These are phyloP conservation scores for Chrysomela aeneicollis DNA, from an alignment of 2,888 invertebrate genomes.

Conservation along the genomic window DNA sequence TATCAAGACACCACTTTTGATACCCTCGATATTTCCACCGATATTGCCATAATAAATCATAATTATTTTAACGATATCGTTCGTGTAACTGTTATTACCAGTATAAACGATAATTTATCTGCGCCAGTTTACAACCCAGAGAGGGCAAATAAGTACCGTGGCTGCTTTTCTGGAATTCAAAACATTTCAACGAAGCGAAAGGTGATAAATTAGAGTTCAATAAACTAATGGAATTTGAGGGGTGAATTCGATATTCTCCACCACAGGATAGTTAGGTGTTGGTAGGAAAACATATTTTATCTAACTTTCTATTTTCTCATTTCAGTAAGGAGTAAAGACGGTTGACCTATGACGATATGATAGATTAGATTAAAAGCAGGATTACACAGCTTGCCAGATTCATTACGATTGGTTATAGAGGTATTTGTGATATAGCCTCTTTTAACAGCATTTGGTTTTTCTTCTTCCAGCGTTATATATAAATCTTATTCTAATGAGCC, in stretches of 20 bases:
- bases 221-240: slow-evolving; percentile 12
- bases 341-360: too few relatives aligned
- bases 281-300: not conserved
- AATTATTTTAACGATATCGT: slow-evolving; percentile 7
- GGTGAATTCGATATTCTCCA: not conserved
- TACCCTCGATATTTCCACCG: slow-evolving; percentile 1
- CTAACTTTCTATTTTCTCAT: too few relatives aligned
- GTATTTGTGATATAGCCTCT: too few relatives aligned
- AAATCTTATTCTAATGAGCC: too few relatives aligned
- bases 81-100: slow-evolving; percentile 4
- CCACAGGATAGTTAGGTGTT: not conserved
- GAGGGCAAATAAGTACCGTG: not conserved
- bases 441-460: too few relatives aligned
- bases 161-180: slow-evolving; percentile 3
- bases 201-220: slow-evolving; percentile 22
- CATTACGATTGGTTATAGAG: too few relatives aligned
- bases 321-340: too few relatives aligned
- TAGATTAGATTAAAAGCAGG: too few relatives aligned
- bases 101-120: slow-evolving; percentile 7
- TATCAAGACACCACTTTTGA: not conserved
- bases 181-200: not conserved
- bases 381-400: too few relatives aligned
- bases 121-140: not conserved
- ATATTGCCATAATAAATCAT: not conserved
- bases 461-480: too few relatives aligned